Evolutionary conservation across 2,888 invertebrate genomes (phyloP), one percentile per base, ranked within the genome.

Genomic region (Parnassius smintheus): DNA sequence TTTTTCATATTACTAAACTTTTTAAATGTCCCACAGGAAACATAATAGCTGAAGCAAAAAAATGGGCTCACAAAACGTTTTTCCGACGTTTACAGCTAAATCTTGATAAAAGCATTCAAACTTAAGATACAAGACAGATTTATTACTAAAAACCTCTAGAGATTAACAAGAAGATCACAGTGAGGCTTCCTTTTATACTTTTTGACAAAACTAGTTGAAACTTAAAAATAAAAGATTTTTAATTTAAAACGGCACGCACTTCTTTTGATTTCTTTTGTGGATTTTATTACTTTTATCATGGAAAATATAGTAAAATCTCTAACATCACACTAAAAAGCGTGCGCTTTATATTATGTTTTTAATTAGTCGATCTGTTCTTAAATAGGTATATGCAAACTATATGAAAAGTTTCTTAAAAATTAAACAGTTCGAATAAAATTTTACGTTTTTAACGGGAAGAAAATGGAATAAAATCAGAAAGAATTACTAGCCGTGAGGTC

Each of bases 21-120:
- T 49, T 49, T 18, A 49, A 13, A 13, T 12, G 13, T 2, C 10
- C 11, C 46, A 3, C 35, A 46, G 41, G 46, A 13, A 10, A 48
- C 35, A 13, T 35, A 35, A 46, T n/a, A 8, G n/a, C 12, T 59
- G 1, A 46, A 13, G 18, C 9, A 59, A 48, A 53, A 59, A 41
- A 53, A 12, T 59, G 13, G 11, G 41, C 48, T 49, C 18, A 11
- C 8, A 49, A 49, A 49, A 49, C n/a, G 46, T 41, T 49, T 41
- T 46, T n/a, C 22, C 11, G 25, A 41, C 18, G n/a, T 59, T 48
- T 11, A 45, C 68, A 65, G 66, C 68, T 68, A 72, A 76, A 85
- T 84, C 83, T 80, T 79, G 85, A 84, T 85, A 86, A 85, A 81
- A 82, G 82, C 80, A 78, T 74, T 75, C 70, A 76, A 76, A 77